Evolutionary conservation across 2,888 invertebrate genomes (phyloP).

Genomic region (Neoascia interrupta): DNA sequence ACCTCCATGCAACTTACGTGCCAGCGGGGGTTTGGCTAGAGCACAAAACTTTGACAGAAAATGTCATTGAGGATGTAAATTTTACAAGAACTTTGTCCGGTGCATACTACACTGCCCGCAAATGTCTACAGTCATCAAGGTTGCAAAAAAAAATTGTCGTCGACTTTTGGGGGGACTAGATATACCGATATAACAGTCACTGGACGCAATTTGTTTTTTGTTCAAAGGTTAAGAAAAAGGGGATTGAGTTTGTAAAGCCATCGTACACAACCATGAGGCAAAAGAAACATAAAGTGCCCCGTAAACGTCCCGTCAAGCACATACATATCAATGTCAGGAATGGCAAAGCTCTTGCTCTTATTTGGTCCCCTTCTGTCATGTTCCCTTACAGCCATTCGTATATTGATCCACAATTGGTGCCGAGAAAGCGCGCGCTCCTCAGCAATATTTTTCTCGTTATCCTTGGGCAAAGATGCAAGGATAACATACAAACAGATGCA

Average conservation of each 20-base stretch:
- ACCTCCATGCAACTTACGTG: neutral
- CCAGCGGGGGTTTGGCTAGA: neutral
- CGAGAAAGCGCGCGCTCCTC: constrained; percentile 8
- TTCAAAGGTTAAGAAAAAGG: neutral
- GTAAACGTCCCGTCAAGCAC: constrained; percentile 44
- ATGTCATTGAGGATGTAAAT: constrained; percentile 23
- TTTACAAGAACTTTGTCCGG: constrained; percentile 14
- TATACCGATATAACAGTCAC: neutral
- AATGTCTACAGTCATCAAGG: neutral
- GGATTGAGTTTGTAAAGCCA: no score
- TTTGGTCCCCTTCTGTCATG: constrained; percentile 5
- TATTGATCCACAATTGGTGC: constrained; percentile 27
- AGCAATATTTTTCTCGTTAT: constrained; percentile 38
- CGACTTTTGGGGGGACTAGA: constrained; percentile 1
- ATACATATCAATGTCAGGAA: constrained; percentile 58
- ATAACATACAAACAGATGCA: constrained; percentile 40
- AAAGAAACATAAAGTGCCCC: constrained; percentile 29
- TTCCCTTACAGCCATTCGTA: constrained; percentile 7
- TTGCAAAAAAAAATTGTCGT: neutral
- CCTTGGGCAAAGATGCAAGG: constrained; percentile 32
- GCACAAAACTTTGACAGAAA: constrained; percentile 14
- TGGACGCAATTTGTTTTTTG: neutral
- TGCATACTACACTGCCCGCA: neutral
- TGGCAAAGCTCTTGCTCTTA: constrained; percentile 26
- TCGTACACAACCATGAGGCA: neutral